Evolutionary conservation across 2,797 vertebrate species (phyloP).

Genomic region (Macrochelys suwanniensis): DNA sequence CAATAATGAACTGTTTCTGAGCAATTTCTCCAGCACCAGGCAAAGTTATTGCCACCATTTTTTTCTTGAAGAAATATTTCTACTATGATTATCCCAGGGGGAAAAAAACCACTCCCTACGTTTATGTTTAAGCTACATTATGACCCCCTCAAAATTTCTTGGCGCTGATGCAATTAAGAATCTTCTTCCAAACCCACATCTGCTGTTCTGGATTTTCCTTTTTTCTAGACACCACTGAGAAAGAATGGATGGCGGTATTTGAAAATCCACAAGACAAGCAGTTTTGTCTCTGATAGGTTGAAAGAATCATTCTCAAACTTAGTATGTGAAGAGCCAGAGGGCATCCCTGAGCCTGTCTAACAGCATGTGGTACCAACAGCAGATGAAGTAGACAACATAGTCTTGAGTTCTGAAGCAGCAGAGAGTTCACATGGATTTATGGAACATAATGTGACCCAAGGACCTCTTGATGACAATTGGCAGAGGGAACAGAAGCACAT

Average conservation of each 20-base stretch:
- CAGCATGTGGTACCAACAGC: neutral
- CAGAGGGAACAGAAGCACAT: neutral
- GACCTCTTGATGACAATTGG: neutral
- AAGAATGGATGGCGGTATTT: neutral
- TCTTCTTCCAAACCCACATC: neutral
- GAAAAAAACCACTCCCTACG: neutral
- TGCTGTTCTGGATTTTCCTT: slow-evolving; percentile 22
- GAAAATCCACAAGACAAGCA: neutral
- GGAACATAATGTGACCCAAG: neutral
- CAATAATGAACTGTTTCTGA: neutral
- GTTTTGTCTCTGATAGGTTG: neutral
- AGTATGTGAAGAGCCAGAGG: neutral
- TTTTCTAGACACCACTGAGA: neutral
- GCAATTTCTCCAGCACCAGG: neutral
- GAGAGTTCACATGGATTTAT: neutral
- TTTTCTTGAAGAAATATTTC: neutral
- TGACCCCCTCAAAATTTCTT: neutral
- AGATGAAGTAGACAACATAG: neutral
- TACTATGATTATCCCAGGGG: slow-evolving; percentile 1
- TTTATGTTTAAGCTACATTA: neutral
- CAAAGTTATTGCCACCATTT: neutral
- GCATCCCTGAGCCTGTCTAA: neutral
- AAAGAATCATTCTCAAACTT: neutral
- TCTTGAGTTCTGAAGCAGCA: neutral
- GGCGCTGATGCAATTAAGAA: neutral